These are phyloP conservation scores for Noctuana brunneofusca DNA, from an alignment of 2,888 invertebrate genomes.

Conservation along the genomic window DNA sequence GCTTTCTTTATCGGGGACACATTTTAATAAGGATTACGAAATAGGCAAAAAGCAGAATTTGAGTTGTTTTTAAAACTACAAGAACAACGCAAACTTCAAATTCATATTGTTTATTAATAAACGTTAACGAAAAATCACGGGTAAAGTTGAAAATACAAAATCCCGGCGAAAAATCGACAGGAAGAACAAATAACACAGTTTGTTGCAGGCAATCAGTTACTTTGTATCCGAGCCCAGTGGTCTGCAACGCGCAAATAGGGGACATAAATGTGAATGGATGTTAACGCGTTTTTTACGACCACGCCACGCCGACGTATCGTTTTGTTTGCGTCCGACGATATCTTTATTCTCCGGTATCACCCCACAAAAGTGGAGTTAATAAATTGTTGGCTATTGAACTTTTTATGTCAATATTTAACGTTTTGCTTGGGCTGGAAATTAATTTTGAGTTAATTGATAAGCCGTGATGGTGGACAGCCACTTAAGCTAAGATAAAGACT, in stretches of 20 bases:
- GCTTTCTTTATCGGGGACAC: not conserved
- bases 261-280: constrained; percentile 81
- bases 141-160: constrained; percentile 1
- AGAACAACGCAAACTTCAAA: not conserved
- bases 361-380: constrained; percentile 60
- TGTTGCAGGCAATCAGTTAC: constrained; percentile 72
- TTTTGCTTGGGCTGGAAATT: constrained; percentile 7
- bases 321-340: constrained; percentile 78
- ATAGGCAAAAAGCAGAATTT: no score
- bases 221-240: constrained; percentile 69
- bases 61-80: not conserved
- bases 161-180: constrained; percentile 14
- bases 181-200: constrained; percentile 57
- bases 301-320: constrained; percentile 74
- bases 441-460: constrained; percentile 13
- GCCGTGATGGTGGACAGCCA: not conserved
- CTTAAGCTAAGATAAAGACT: not conserved
- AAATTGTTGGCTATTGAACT: constrained; percentile 45
- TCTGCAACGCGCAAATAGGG: constrained; percentile 69
- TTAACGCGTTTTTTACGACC: constrained; percentile 83
- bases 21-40: no score
- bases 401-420: constrained; percentile 34
- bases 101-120: no score
- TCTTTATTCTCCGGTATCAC: constrained; percentile 71
- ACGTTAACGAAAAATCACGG: not conserved